Evolutionary conservation across 2,797 vertebrate species (phyloP).

Genomic region (Tokudaia tokunoshimensis): DNA sequence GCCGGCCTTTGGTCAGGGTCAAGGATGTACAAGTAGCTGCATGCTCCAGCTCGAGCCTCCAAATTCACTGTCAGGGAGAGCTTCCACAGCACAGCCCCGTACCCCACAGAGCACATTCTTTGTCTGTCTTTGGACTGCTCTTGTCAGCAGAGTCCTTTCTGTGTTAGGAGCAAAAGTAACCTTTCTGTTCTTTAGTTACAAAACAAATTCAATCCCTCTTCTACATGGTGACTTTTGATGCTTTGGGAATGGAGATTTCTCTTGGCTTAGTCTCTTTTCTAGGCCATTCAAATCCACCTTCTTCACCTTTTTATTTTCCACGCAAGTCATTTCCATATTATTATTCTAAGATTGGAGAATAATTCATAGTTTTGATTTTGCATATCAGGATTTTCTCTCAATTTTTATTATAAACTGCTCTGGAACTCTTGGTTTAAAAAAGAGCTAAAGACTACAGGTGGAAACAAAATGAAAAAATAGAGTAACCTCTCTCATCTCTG

Average conservation of each 20-base stretch:
- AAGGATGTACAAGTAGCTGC: not conserved
- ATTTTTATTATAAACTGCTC: slow-evolving; percentile 38
- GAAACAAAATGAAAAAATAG: not conserved
- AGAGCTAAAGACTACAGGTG: not conserved
- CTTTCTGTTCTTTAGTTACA: not conserved
- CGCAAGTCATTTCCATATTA: not conserved
- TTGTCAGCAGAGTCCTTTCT: not conserved
- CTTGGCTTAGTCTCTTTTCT: not conserved
- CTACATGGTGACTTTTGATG: not conserved
- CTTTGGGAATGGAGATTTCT: not conserved
- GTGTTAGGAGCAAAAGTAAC: not conserved
- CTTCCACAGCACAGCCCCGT: not conserved
- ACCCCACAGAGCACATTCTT: not conserved
- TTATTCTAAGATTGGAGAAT: not conserved
- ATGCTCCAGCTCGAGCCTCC: not conserved
- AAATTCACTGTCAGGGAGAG: not conserved
- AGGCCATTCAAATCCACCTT: not conserved
- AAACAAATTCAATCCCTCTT: not conserved
- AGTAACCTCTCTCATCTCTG: not conserved
- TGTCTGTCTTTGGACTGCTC: not conserved
- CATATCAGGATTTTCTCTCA: not conserved
- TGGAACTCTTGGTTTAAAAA: slow-evolving; percentile 25
- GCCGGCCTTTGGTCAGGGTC: not conserved
- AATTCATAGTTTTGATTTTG: slow-evolving; percentile 6
- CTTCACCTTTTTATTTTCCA: not conserved